phyloP scores from a whole-genome alignment of 2,888 invertebrate species.

The Apantesis nais region DNA sequence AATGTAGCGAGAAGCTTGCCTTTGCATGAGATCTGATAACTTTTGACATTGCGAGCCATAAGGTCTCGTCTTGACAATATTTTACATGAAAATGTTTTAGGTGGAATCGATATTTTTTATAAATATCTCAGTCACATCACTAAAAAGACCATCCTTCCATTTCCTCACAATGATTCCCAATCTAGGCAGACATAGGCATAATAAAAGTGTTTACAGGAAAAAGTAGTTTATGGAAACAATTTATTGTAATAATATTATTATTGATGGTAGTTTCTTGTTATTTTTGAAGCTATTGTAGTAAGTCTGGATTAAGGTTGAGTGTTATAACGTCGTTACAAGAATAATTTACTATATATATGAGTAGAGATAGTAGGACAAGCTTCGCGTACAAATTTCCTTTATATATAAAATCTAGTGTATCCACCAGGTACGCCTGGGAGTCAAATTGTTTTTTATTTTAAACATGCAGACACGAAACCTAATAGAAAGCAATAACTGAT shows the following conservation, averaged over 20 bases:
- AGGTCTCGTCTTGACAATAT: too few relatives aligned
- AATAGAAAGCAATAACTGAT: too few relatives aligned
- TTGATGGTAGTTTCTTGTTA: constrained; percentile 17
- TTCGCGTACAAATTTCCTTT: background rate
- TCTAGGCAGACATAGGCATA: constrained; percentile 29
- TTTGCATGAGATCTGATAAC: too few relatives aligned
- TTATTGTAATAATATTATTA: constrained; percentile 35
- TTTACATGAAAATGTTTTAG: too few relatives aligned
- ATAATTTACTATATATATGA: background rate
- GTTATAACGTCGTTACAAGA: background rate
- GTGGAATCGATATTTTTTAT: background rate
- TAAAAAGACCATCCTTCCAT: constrained; percentile 24
- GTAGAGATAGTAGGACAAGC: background rate
- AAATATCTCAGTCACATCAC: constrained; percentile 19
- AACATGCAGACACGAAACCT: too few relatives aligned
- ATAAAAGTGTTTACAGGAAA: constrained; percentile 50
- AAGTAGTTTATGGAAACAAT: constrained; percentile 30
- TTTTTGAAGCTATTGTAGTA: background rate
- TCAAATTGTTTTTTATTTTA: background rate
- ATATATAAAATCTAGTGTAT: background rate
- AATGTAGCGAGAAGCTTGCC: too few relatives aligned
- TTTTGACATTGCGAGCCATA: too few relatives aligned
- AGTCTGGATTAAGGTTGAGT: background rate
- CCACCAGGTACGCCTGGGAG: background rate
- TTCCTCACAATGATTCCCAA: constrained; percentile 37